Conservation (phyloP, 2,797 vertebrate genomes). For the Lepidocolaptes lacrymiger region DNA sequence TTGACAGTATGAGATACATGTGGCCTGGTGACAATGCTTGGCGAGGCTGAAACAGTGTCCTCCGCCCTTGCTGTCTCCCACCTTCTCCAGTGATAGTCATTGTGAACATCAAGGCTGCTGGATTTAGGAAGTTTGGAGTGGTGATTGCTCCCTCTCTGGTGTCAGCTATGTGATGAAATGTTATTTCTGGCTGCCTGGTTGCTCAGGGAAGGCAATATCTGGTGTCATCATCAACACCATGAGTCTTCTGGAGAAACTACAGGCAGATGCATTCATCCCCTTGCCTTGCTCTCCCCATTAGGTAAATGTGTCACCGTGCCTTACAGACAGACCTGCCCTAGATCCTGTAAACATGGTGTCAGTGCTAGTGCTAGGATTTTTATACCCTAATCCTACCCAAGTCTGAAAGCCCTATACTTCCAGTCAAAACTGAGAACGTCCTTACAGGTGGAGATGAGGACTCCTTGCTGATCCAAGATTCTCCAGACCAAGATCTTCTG, state of each 20-base stretch:
- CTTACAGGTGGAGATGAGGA: neutral
- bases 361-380: neutral
- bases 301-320: neutral
- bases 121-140: neutral
- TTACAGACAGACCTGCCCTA: neutral
- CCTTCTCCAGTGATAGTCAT: neutral
- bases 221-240: neutral
- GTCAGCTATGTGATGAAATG: neutral
- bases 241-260: neutral
- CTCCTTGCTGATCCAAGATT: neutral
- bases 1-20: neutral
- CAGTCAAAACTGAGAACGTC: neutral
- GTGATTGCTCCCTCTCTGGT: neutral
- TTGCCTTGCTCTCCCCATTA: neutral
- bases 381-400: neutral
- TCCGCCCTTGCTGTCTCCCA: neutral
- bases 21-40: neutral
- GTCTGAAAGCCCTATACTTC: neutral
- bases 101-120: neutral
- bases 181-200: neutral
- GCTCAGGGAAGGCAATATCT: neutral
- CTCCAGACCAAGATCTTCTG: neutral
- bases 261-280: neutral
- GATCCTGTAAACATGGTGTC: neutral
- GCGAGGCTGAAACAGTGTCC: neutral